Conservation (phyloP, 2,113 vertebrate species). For the Lichenostomus cassidix region DNA sequence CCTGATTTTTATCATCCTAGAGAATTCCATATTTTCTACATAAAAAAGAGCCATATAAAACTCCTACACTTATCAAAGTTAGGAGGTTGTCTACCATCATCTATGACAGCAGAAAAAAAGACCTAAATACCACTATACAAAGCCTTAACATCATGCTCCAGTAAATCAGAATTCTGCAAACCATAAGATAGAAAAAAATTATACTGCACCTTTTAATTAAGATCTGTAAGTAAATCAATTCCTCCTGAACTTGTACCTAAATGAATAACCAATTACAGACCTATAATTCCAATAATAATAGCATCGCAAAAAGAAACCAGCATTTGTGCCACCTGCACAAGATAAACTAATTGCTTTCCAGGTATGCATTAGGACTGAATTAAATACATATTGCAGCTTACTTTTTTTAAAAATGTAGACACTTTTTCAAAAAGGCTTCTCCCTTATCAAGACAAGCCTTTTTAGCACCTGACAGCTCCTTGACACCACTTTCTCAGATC, state of each 20-base stretch:
- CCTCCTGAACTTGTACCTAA: conserved; percentile 62
- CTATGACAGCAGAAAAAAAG: background rate
- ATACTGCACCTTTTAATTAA: conserved; percentile 65
- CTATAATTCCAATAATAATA: conserved; percentile 55
- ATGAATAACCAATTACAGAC: conserved; percentile 60
- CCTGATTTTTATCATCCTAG: background rate
- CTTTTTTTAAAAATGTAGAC: background rate
- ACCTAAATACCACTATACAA: conserved; percentile 18
- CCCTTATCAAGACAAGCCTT: background rate
- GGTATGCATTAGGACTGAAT: background rate
- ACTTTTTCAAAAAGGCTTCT: background rate
- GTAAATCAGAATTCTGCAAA: conserved; percentile 54
- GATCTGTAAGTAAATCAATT: conserved; percentile 60
- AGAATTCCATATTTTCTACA: background rate
- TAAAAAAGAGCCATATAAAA: background rate
- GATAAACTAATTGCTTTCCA: conserved; percentile 6
- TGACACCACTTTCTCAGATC: background rate
- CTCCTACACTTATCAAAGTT: background rate
- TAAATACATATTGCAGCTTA: background rate
- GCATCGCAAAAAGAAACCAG: conserved; percentile 29
- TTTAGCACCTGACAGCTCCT: background rate
- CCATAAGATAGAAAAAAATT: conserved; percentile 48
- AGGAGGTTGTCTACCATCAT: background rate
- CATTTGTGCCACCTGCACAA: conserved; percentile 24
- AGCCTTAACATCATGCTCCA: conserved; percentile 35